phyloP scores from a whole-genome alignment of 2,113 vertebrate genomes.

The Gulo gulo region DNA sequence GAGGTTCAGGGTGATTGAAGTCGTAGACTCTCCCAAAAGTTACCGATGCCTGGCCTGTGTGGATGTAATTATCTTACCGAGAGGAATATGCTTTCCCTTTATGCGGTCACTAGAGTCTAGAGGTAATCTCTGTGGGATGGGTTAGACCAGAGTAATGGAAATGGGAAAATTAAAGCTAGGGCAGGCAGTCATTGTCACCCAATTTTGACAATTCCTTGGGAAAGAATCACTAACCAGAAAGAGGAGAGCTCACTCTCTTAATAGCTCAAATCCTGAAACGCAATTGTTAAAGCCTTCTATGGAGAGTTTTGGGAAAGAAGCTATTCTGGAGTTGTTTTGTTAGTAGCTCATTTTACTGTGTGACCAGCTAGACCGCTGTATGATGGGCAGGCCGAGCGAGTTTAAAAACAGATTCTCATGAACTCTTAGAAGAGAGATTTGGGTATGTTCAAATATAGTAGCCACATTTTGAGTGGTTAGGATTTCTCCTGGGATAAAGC shows the following conservation, averaged over 20 bases:
- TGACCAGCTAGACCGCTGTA: background rate
- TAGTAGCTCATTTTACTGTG: background rate
- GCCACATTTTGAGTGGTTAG: background rate
- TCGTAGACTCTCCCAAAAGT: background rate
- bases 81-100: background rate
- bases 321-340: background rate
- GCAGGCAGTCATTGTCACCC: background rate
- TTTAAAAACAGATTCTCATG: background rate
- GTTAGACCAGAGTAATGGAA: background rate
- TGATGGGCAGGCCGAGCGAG: background rate
- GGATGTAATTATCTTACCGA: background rate
- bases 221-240: background rate
- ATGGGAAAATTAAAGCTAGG: background rate
- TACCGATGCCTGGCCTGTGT: background rate
- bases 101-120: background rate
- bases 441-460: background rate
- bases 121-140: background rate
- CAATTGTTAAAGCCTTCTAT: background rate
- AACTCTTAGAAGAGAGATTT: background rate
- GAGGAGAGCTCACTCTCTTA: background rate
- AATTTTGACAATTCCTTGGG: background rate
- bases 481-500: background rate
- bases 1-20: background rate
- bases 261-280: background rate
- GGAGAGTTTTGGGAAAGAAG: background rate